Base-by-base conservation (phyloP, 1,140 invertebrate genomes). In the Pachyrhynchus sulphureomaculatus region DNA sequence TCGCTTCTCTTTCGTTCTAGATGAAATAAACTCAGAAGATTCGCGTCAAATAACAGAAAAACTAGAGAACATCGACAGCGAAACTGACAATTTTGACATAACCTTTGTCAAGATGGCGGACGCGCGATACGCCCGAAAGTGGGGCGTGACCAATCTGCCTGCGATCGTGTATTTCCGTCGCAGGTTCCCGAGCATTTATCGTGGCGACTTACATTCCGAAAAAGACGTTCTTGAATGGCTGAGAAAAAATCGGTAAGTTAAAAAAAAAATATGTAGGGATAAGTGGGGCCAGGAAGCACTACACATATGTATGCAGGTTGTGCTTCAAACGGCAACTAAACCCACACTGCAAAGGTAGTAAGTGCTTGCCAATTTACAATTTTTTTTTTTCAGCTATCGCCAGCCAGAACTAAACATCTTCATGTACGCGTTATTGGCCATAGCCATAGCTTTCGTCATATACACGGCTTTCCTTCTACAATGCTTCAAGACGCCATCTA, bases 101-200 rank as follows among this genome's bases (percentile, higher is more conserved):
- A 95, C 93, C 2, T 95, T 97, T 78, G 92, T 96, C 0, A 95
- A 96, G 78, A 96, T 97, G 86, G 87, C 89, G 20, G 94, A 97
- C 76, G 82, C 89, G 0, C 83, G 92, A 41, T 96, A 96, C 75
- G 93, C 93, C 8, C 83, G 92, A 44, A 96, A 96, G 78, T 96
- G 93, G 89, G 94, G 94, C n/a, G 93, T 97, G 6, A 92, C 88
- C 2, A 92, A 93, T 77, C 78, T 95, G 59, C 93, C 93, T 13
- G 89, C 93, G 1, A 86, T 97, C 52, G 93, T 96, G 3, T 96
- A 95, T 72, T 97, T 96, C 77, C 84, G 94, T n/a, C 88, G 91
- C 74, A 83, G 92, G 69, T 97, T 96, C 76, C 94, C 94, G 0
- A 94, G 92, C 76, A 95, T 97, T 77, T 97, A 92, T 73, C 84